Percentiles rank a stretch among this genome's conserved stretches.
Conservation (phyloP, 2,113 vertebrate genomes). For the Xyrauchen texanus region DNA sequence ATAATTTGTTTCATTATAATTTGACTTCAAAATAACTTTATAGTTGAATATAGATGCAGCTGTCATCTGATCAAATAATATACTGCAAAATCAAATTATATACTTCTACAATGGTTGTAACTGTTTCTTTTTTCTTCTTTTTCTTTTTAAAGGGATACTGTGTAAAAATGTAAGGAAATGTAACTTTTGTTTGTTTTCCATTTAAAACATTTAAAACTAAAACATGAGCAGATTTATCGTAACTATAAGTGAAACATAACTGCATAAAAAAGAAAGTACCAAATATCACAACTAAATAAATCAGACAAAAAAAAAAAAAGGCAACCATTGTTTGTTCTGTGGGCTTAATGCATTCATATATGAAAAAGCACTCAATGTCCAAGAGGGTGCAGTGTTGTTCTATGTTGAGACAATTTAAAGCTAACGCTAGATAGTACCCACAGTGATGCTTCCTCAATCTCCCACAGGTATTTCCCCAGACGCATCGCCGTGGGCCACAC, state of each 20-base stretch:
- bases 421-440: too few relatives aligned
- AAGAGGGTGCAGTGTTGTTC: slow-evolving; percentile 66
- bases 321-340: background rate
- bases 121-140: too few relatives aligned
- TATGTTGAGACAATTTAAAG: slow-evolving; percentile 39
- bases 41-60: too few relatives aligned
- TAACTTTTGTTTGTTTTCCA: background rate
- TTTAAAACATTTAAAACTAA: background rate
- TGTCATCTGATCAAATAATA: too few relatives aligned
- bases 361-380: background rate
- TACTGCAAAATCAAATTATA: too few relatives aligned
- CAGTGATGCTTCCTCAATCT: background rate
- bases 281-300: too few relatives aligned
- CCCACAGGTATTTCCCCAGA: slow-evolving; percentile 47
- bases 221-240: background rate
- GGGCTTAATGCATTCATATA: background rate
- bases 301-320: background rate
- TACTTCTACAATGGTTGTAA: too few relatives aligned
- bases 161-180: too few relatives aligned
- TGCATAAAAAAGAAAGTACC: background rate
- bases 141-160: too few relatives aligned
- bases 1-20: too few relatives aligned
- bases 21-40: too few relatives aligned
- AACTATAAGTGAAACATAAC: background rate
- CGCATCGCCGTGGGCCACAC: slow-evolving; percentile 13